Base-by-base conservation (phyloP, 1,140 invertebrate genomes). In the Drosophila novamexicana region DNA sequence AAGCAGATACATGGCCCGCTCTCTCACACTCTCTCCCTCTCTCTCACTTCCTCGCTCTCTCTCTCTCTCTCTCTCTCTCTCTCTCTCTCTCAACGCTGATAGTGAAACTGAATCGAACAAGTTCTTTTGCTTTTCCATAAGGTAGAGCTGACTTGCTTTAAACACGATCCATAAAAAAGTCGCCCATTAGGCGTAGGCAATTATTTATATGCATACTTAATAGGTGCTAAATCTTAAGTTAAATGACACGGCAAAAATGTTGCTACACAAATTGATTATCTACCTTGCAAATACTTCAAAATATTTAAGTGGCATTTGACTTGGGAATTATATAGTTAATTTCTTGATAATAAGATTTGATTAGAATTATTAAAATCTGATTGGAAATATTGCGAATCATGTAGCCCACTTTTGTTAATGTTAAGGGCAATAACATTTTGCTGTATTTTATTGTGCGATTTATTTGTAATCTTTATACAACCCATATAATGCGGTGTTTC, bases 141-240 rank as follows among this genome's bases (percentile, higher is more conserved):
- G 75, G 67, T 76, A 81, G 62, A 69, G 71, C 52, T 61, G 69
- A 81, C 82, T 86, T 81, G 82, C 77, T 12, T 64, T 47, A 50
- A 68, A 52, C 57, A 54, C 53, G 47, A 50, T 52, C 61, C 40
- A 77, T 75, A 75, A 64, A 72, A 78, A 36, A 36, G 32, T 59
- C 14, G 16, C 14, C 32, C 8, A 47, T 12, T 14, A 45, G n/a
- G 9, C 47, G 7, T 47, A 32, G 12, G 0, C 9, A 47, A 18
- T 59, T 47, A 59, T 59, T 36, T 47, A 36, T 40, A 22, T 40
- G 10, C 53, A 40, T 40, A 40, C 6, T 56, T 16, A 56, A 40
- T 59, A n/a, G 50, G n/a, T 32, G 34, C 29, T 52, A 47, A 47
- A 47, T 47, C 42, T 47, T 22, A n/a, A 8, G 9, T 59, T 14